phyloP scores from a whole-genome alignment of 2,113 vertebrate genomes.

The Desmodus rotundus region DNA sequence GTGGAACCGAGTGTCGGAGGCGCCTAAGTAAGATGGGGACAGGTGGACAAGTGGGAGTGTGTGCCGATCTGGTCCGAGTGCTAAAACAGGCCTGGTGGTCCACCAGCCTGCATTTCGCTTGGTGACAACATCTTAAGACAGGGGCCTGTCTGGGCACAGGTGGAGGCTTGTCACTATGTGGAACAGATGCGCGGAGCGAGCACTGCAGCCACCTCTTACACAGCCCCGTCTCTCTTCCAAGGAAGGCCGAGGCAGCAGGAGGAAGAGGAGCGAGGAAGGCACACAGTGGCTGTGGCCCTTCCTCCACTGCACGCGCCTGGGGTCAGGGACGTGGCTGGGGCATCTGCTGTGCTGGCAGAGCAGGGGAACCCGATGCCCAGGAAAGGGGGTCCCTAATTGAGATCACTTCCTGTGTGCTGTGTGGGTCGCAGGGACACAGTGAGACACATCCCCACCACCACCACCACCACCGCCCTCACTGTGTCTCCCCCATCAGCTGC shows the following conservation, averaged over 20 bases:
- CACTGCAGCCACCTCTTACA: not conserved
- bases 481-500: not conserved
- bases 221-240: not conserved
- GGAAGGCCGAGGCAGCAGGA: not conserved
- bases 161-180: accelerated
- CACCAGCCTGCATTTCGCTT: not conserved
- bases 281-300: accelerated
- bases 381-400: not conserved
- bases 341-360: not conserved
- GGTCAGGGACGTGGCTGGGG: no score
- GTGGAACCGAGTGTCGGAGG: not conserved
- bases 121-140: not conserved
- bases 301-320: not conserved
- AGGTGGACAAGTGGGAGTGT: not conserved
- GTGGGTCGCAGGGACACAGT: accelerated
- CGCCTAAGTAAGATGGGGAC: not conserved
- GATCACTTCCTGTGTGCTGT: not conserved
- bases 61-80: not conserved
- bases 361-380: accelerated
- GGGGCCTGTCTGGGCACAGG: not conserved
- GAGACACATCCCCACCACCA: not conserved
- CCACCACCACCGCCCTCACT: not conserved
- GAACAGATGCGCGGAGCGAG: not conserved
- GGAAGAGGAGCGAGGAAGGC: not conserved
- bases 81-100: not conserved